phyloP scores from a whole-genome alignment of 23 tunicate genomes.

The Halocynthia roretzi region DNA sequence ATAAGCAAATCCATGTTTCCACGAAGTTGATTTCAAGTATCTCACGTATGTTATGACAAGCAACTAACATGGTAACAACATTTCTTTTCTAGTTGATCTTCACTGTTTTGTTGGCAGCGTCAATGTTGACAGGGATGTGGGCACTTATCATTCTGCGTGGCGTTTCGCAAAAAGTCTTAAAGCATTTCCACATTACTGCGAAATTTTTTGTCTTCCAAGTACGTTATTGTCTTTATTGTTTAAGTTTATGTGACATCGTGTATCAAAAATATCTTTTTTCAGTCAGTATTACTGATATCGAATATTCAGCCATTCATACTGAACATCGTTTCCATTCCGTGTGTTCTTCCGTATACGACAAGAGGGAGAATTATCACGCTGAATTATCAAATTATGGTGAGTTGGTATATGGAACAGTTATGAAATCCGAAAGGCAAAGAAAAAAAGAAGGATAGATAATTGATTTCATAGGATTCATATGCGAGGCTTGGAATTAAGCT shows the following conservation, averaged over 20 bases:
- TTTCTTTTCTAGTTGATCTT: slow-evolving; percentile 42
- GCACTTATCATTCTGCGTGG: slow-evolving; percentile 71
- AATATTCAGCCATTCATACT: slow-evolving; percentile 76
- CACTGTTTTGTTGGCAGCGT: slow-evolving; percentile 39
- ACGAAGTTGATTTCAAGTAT: no score
- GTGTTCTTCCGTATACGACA: slow-evolving; percentile 49
- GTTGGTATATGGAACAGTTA: not conserved
- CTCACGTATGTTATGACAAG: not conserved
- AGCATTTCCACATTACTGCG: slow-evolving; percentile 49
- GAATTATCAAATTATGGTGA: slow-evolving; percentile 88
- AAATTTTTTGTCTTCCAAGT: slow-evolving; percentile 81
- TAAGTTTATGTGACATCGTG: not conserved
- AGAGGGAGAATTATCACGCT: slow-evolving; percentile 38
- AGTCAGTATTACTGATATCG: slow-evolving; percentile 65
- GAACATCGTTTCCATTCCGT: slow-evolving; percentile 30
- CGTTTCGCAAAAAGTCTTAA: slow-evolving; percentile 34
- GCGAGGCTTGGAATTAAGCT: no score
- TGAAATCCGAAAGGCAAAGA: no score
- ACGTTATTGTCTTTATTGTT: not conserved
- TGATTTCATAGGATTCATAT: not conserved
- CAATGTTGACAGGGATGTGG: slow-evolving; percentile 94
- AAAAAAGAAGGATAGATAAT: not conserved
- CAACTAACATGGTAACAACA: not conserved
- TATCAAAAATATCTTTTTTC: not conserved
- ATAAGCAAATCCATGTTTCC: no score